Percentiles rank a stretch among this genome's conserved stretches.
Evolutionary conservation across 2,113 vertebrate genomes (phyloP).

Genomic region (Cromileptes altivelis): DNA sequence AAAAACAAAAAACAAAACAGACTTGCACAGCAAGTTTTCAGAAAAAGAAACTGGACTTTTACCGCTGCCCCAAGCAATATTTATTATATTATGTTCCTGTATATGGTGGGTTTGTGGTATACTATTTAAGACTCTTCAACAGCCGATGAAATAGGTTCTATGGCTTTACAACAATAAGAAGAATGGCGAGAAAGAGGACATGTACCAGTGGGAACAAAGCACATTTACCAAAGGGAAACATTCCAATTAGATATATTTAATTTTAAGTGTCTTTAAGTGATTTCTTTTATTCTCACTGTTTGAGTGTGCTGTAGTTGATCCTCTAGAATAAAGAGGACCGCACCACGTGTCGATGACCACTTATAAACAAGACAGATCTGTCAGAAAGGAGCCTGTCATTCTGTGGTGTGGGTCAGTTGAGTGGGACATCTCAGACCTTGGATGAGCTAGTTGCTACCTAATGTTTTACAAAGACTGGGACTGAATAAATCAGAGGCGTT

Average conservation of each 20-base stretch:
- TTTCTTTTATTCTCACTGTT: constrained; percentile 44
- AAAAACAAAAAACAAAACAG: constrained; percentile 48
- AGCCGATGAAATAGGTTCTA: constrained; percentile 49
- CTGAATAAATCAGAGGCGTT: constrained; percentile 50
- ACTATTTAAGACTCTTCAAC: constrained; percentile 74
- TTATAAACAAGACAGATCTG: constrained; percentile 35
- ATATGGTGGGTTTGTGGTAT: constrained; percentile 74
- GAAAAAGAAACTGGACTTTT: constrained; percentile 60
- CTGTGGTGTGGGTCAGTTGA: constrained; percentile 43
- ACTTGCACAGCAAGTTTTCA: constrained; percentile 55
- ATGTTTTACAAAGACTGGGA: constrained; percentile 40
- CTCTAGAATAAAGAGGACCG: constrained; percentile 50
- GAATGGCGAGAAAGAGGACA: constrained; percentile 54
- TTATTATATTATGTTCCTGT: constrained; percentile 79
- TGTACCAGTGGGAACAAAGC: constrained; percentile 59
- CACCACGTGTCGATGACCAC: constrained; percentile 52
- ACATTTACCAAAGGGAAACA: constrained; percentile 82
- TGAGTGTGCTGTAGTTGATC: constrained; percentile 52
- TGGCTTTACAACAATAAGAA: constrained; percentile 56
- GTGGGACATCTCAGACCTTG: constrained; percentile 25
- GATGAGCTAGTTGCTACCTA: constrained; percentile 52
- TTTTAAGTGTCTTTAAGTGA: constrained; percentile 50
- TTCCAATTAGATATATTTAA: constrained; percentile 70
- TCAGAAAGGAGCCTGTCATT: constrained; percentile 38
- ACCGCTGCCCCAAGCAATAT: constrained; percentile 75